Evolutionary conservation across 2,113 vertebrate species (phyloP).

Genomic region (Stigmatopora nigra): DNA sequence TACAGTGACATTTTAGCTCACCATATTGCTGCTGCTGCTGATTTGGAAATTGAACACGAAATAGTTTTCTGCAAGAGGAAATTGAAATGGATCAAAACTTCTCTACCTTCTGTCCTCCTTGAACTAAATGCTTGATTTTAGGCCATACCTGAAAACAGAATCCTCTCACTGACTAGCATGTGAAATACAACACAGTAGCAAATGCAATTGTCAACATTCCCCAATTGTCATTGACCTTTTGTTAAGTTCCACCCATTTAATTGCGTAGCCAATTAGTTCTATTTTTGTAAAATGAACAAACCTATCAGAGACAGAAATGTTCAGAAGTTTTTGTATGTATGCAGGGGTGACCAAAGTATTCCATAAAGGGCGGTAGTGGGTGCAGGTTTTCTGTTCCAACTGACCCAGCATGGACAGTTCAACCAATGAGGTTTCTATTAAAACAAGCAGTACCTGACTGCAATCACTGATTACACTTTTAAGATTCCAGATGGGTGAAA

Average conservation of each 20-base stretch:
- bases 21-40: background rate
- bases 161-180: slow-evolving; percentile 43
- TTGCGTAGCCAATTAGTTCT: background rate
- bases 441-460: too few species aligned
- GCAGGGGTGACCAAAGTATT: too few species aligned
- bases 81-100: slow-evolving; percentile 44
- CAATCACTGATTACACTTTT: too few species aligned
- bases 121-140: slow-evolving; percentile 65
- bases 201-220: slow-evolving; percentile 1
- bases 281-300: too few species aligned
- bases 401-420: too few species aligned
- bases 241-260: background rate
- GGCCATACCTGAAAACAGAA: slow-evolving; percentile 55
- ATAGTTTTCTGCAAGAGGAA: background rate
- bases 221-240: slow-evolving; percentile 5
- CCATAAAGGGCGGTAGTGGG: too few species aligned
- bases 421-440: too few species aligned
- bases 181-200: slow-evolving; percentile 23
- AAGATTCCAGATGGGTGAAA: too few species aligned
- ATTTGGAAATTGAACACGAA: too few species aligned
- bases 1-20: background rate
- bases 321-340: too few species aligned
- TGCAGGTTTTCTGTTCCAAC: too few species aligned
- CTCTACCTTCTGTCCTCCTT: slow-evolving; percentile 64
- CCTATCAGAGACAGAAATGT: too few species aligned